Base-by-base conservation (phyloP, 2,113 vertebrate species). In the Acanthochromis polyacanthus region DNA sequence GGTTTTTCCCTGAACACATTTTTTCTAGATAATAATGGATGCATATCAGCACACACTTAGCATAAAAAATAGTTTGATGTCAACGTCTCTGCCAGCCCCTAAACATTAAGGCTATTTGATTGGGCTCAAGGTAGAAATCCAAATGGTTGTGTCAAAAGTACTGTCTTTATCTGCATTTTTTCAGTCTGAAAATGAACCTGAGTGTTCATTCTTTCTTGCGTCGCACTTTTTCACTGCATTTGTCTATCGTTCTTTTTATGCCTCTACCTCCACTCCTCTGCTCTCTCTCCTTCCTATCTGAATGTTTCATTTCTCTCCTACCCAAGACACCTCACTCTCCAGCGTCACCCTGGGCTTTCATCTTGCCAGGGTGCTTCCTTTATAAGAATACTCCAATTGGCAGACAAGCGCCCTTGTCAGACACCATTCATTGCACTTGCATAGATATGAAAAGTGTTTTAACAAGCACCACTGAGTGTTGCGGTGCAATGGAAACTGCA, bases 361-460 rank as follows among this genome's bases (percentile, higher is more conserved):
- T 93, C 89, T 81, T 84, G 70, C 86, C 88, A 75, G 86, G 90
- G 88, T 72, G 91, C 88, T 85, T 84, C 81, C 89, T 88, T 89
- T 86, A 87, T 90, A 87, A 90, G 80, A 88, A 89, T 76, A 71
- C 82, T 81, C 85, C 86, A 89, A 92, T 92, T 87, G 91, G 90
- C 80, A 90, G 81, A 88, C 90, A 88, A 89, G 90, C 77, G 69
- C 77, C 83, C 91, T 89, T 90, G 92, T 92, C 90, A 93, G 86
- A 91, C 91, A 82, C 83, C 80, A 92, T 91, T 93, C 88, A 88
- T 87, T 85, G 88, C 86, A 86, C 91, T 91, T 80, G 85, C 79
- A 66, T 80, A 69, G 91, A 93, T 93, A 88, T 90, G 88, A 92
- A 88, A 91, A 88, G 87, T 81, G 88, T 84, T 91, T 86, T 89